Evolutionary conservation across 2,797 vertebrate genomes (phyloP).

Genomic region (Manis javanica): DNA sequence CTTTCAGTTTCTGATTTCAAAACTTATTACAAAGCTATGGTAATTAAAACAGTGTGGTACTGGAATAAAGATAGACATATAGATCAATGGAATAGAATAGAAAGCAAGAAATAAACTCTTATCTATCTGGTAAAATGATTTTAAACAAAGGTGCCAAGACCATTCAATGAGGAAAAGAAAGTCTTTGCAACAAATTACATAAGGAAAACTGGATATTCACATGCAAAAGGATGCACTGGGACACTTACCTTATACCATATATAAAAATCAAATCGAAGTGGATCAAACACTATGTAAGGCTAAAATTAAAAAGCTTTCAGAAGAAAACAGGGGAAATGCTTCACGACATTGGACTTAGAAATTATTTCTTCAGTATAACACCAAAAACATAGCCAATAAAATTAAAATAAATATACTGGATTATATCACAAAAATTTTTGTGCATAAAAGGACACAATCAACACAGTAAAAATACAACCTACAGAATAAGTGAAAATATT

Average conservation of each 20-base stretch:
- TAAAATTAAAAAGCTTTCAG: not conserved
- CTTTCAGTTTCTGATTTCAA: not conserved
- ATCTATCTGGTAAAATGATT: not conserved
- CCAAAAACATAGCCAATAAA: not conserved
- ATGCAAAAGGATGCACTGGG: not conserved
- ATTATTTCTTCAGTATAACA: not conserved
- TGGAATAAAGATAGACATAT: not conserved
- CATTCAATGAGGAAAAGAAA: not conserved
- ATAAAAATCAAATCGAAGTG: not conserved
- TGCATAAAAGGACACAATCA: not conserved
- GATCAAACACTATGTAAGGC: not conserved
- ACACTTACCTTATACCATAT: not conserved
- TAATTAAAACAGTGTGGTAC: not conserved
- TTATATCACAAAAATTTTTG: not conserved
- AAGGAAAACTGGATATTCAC: not conserved
- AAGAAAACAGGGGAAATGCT: not conserved
- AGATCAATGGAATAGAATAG: not conserved
- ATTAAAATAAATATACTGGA: not conserved
- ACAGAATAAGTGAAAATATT: not conserved
- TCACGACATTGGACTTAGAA: not conserved
- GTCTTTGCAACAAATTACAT: not conserved
- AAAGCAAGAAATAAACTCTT: not conserved
- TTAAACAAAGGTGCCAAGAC: not conserved
- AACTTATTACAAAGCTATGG: not conserved
- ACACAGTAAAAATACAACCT: not conserved